phyloP scores from a whole-genome alignment of 2,113 vertebrate genomes.

The Coturnix japonica region DNA sequence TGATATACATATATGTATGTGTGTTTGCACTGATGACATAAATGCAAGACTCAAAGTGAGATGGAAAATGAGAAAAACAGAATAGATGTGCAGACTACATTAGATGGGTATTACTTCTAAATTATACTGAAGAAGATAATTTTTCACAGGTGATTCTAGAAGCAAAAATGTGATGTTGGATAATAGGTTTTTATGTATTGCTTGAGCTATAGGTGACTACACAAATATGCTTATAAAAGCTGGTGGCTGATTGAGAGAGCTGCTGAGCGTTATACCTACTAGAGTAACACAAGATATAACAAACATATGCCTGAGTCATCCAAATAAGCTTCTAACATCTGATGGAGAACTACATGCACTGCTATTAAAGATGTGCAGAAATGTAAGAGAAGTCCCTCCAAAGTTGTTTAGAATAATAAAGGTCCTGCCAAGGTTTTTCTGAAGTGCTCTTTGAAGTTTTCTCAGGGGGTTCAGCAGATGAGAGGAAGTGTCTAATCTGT shows the following conservation, averaged over 20 bases:
- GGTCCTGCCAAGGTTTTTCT: background rate
- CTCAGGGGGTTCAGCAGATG: background rate
- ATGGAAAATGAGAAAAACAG: background rate
- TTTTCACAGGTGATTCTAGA: background rate
- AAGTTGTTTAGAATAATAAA: background rate
- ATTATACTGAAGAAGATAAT: background rate
- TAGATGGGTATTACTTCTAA: background rate
- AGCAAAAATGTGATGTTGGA: background rate
- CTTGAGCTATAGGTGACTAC: background rate
- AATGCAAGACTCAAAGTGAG: background rate
- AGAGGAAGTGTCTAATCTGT: background rate
- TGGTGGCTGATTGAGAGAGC: background rate
- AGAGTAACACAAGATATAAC: background rate
- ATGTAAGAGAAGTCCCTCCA: background rate
- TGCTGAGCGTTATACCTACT: background rate
- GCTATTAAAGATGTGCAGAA: background rate
- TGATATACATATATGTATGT: background rate
- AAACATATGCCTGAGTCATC: background rate
- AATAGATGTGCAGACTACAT: background rate
- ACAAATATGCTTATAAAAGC: background rate
- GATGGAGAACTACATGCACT: background rate
- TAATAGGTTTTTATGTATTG: background rate
- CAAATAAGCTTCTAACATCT: background rate
- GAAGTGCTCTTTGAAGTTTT: conserved; percentile 24
- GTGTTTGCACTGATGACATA: background rate